phyloP scores from a whole-genome alignment of 35 echinoderm and acorn worm species.

The Holothuria glaberrima region DNA sequence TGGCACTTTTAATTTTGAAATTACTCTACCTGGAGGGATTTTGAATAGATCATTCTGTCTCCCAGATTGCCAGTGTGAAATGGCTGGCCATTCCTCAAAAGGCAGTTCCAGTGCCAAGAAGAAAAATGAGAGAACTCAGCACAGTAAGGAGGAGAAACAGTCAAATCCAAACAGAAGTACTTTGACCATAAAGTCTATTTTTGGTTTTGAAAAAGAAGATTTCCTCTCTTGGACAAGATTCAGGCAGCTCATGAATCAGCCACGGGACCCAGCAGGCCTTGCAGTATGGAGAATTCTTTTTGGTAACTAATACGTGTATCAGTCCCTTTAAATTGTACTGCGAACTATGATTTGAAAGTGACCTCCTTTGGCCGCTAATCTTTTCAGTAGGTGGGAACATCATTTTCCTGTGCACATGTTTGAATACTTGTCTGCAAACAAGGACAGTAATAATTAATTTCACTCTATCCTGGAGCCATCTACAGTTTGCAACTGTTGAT shows the following conservation, averaged over 20 bases:
- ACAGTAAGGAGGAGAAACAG: not conserved
- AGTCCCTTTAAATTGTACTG: too few species aligned
- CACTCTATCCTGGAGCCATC: too few species aligned
- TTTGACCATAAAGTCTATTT: constrained; percentile 64
- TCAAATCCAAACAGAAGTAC: not conserved
- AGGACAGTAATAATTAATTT: too few species aligned
- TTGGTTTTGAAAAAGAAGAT: constrained; percentile 68
- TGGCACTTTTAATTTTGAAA: too few species aligned
- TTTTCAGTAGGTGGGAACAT: too few species aligned
- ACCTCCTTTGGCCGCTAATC: too few species aligned
- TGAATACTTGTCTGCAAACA: too few species aligned
- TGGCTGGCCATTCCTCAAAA: constrained; percentile 8
- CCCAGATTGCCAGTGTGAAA: not conserved
- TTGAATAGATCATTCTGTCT: too few species aligned
- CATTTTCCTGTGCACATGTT: too few species aligned
- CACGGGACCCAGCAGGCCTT: constrained; percentile 75
- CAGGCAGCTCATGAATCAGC: constrained; percentile 72
- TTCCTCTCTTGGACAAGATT: constrained; percentile 62
- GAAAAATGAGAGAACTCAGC: constrained; percentile 9
- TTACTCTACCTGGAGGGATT: too few species aligned
- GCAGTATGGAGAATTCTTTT: constrained; percentile 79
- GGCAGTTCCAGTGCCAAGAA: not conserved
- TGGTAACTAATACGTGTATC: constrained; percentile 60
- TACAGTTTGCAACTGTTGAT: too few species aligned
- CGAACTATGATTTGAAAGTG: too few species aligned